These are phyloP conservation scores for Dysdera silvatica DNA, from an alignment of 1,140 invertebrate genomes.

Conservation along the genomic window DNA sequence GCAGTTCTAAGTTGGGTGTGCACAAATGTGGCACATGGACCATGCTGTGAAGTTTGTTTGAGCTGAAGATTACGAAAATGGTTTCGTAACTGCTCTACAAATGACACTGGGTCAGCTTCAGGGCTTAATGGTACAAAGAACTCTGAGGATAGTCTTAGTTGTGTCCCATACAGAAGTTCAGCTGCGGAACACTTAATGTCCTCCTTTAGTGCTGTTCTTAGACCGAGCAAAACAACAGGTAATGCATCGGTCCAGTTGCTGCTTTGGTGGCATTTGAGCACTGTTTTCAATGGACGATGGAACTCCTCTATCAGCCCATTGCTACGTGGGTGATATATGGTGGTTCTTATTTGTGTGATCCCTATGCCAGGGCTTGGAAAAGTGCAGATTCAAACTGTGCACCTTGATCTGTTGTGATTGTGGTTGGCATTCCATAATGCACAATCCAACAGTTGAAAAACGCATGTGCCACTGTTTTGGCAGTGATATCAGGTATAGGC, in stretches of 20 bases:
- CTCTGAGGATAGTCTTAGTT: conserved; percentile 29
- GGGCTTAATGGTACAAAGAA: neutral
- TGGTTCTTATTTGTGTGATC: conserved; percentile 16
- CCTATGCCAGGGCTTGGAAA: conserved; percentile 13
- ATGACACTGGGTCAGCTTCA: neutral
- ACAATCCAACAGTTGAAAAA: conserved; percentile 41
- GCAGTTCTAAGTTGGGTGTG: neutral
- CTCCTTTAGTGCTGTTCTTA: conserved; percentile 35
- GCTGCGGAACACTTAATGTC: conserved; percentile 31
- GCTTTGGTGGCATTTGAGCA: conserved; percentile 25
- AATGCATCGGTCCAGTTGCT: conserved; percentile 39
- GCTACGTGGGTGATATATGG: conserved; percentile 35
- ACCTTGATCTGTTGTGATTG: conserved; percentile 44
- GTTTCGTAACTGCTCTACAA: neutral
- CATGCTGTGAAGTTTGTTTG: neutral
- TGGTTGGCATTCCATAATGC: conserved; percentile 35
- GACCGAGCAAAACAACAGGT: conserved; percentile 41
- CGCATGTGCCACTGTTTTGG: conserved; percentile 39
- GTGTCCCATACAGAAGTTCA: conserved; percentile 34
- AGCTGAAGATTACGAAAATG: neutral
- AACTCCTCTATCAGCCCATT: conserved; percentile 42
- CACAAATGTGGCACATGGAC: neutral
- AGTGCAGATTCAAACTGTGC: conserved; percentile 43
- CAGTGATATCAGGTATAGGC: conserved; percentile 40
- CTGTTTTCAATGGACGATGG: conserved; percentile 44